phyloP scores from a whole-genome alignment of 2,797 vertebrate genomes.

The Chromobotia macracanthus region DNA sequence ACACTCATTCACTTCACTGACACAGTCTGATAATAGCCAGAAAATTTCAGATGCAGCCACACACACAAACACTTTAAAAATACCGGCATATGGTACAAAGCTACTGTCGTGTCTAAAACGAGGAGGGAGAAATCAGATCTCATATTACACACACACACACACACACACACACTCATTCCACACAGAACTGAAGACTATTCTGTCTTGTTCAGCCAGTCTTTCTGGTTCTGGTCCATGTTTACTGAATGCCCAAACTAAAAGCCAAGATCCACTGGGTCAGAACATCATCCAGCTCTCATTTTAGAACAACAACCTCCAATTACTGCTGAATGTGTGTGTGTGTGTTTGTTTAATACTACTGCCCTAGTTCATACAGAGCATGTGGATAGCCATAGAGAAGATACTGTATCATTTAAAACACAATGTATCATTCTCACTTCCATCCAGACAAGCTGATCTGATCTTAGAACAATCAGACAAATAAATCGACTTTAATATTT shows the following conservation, averaged over 20 bases:
- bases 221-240: constrained; percentile 35
- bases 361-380: constrained; percentile 41
- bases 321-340: constrained; percentile 24
- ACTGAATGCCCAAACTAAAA: constrained; percentile 24
- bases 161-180: constrained; percentile 19
- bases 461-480: constrained; percentile 31
- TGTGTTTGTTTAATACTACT: constrained; percentile 31
- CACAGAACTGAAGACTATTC: not conserved
- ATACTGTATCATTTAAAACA: no score
- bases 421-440: constrained; percentile 16
- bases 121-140: constrained; percentile 60
- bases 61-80: constrained; percentile 13
- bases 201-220: constrained; percentile 12
- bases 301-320: constrained; percentile 15
- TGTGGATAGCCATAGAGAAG: not conserved
- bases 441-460: constrained; percentile 10
- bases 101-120: constrained; percentile 38
- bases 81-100: constrained; percentile 45
- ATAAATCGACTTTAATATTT: constrained; percentile 6
- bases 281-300: constrained; percentile 30
- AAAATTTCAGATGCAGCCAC: not conserved
- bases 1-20: no score
- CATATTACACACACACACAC: constrained; percentile 56
- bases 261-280: constrained; percentile 28
- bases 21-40: constrained; percentile 32